These are phyloP conservation scores for Toxotes jaculatrix DNA, from an alignment of 2,113 vertebrate species.

Conservation along the genomic window DNA sequence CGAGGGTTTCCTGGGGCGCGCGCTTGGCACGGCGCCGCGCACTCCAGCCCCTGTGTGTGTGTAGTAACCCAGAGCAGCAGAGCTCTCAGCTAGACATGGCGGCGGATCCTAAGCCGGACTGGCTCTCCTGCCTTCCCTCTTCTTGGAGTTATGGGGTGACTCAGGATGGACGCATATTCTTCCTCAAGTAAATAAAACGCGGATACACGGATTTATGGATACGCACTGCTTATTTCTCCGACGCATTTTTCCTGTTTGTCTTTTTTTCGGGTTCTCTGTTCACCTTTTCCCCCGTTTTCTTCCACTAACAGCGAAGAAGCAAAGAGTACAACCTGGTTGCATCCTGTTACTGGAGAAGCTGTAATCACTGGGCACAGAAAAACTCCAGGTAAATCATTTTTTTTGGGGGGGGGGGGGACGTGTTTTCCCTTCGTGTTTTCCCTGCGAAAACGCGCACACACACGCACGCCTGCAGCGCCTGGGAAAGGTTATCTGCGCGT, in stretches of 20 bases:
- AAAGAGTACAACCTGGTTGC: constrained; percentile 96
- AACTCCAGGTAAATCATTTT: constrained; percentile 88
- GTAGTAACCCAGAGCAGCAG: constrained; percentile 55
- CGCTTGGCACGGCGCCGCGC: constrained; percentile 73
- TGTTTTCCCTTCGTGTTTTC: not conserved
- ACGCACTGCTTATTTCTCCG: constrained; percentile 32
- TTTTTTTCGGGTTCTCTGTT: constrained; percentile 45
- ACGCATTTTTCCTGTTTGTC: constrained; percentile 46
- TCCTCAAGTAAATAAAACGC: constrained; percentile 88
- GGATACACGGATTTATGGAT: constrained; percentile 40
- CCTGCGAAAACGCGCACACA: constrained; percentile 14
- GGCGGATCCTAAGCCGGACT: constrained; percentile 90
- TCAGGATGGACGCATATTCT: constrained; percentile 90
- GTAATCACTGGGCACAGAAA: constrained; percentile 93
- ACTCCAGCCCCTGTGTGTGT: constrained; percentile 51
- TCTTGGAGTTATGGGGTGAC: constrained; percentile 91
- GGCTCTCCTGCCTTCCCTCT: constrained; percentile 89
- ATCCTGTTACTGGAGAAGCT: constrained; percentile 93
- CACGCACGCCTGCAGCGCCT: constrained; percentile 13
- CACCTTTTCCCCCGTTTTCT: constrained; percentile 70
- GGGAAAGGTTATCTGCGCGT: constrained; percentile 44
- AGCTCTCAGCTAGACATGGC: constrained; percentile 86
- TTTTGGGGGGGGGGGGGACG: too few relatives aligned
- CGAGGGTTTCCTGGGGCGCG: constrained; percentile 43
- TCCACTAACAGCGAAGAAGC: constrained; percentile 91